Base-by-base conservation (phyloP, 2,113 vertebrate species). In the human region DNA sequence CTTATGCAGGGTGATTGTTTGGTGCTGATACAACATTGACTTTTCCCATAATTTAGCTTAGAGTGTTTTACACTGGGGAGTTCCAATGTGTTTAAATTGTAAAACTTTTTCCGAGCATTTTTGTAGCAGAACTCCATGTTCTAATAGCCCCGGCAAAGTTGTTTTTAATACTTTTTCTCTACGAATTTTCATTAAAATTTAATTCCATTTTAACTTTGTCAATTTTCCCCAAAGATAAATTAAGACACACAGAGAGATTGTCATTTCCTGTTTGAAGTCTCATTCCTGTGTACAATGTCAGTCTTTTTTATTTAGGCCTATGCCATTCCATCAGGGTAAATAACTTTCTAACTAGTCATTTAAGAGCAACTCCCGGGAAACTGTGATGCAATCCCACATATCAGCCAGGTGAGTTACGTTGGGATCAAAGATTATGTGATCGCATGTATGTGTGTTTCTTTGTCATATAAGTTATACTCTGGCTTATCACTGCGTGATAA, bases 291-390 rank as follows among this genome's bases (percentile, higher is more conserved):
- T n/a, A 81, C 45, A 59, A 32, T 48, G 55, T 88, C 57, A 72
- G 88, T 7, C 83, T 98, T 94, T 86, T 97, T 91, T 66, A 48
- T 76, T 70, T 92, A 99, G 98, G 99, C 85, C 66, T 99, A 79
- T 99, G 99, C 64, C 97, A 88, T 79, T 99, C 99, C 57, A 98
- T 99, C 90, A 99, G 99, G 7, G 98, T 99, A 97, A 99, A 99
- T 98, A 99, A 99, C 98, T 99, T 99, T 97, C 97, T 99, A 97
- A 98, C 99, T 94, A 98, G 96, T 93, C 99, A 99, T 97, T 97
- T 98, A 99, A 89, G 98, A 99, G 64, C 98, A 99, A 97, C 97
- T 99, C 57, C 99, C 99, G 93, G 99, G 99, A 96, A 98, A 99
- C 89, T 99, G 98, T 90, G 97, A 96, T 80, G 79, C 98, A 87